Evolutionary conservation across 2,797 vertebrate genomes (phyloP).

Genomic region (Periparus ater): DNA sequence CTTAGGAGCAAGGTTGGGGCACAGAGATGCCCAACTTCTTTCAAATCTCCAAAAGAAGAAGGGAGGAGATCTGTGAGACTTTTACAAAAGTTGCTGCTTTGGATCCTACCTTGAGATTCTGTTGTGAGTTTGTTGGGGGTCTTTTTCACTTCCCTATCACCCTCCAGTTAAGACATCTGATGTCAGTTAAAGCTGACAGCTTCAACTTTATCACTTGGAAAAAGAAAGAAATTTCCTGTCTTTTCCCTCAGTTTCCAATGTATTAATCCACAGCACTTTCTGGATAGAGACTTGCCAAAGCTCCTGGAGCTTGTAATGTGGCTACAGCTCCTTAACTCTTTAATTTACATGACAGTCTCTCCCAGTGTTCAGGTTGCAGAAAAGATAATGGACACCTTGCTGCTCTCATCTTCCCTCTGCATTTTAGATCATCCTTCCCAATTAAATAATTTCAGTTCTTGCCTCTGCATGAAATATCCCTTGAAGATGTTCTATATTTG

Average conservation of each 20-base stretch:
- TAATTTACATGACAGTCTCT: neutral
- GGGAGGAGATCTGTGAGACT: neutral
- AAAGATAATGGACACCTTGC: neutral
- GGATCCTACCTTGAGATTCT: neutral
- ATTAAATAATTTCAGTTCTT: neutral
- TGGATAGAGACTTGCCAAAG: neutral
- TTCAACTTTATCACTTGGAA: neutral
- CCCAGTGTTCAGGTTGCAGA: neutral
- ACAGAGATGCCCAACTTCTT: neutral
- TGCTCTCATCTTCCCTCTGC: neutral
- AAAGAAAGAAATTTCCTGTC: neutral
- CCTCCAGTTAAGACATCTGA: neutral
- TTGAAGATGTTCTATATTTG: neutral
- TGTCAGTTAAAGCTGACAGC: neutral
- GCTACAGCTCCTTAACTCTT: neutral
- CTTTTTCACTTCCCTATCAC: neutral
- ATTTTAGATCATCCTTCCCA: neutral
- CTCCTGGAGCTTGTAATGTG: neutral
- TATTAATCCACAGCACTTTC: neutral
- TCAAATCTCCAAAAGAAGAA: neutral
- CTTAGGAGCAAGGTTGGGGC: neutral
- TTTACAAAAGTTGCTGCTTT: neutral
- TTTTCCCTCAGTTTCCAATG: neutral
- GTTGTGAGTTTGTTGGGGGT: neutral
- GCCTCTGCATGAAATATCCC: neutral